Evolutionary conservation across 1,140 invertebrate genomes (phyloP).

Genomic region (Eumeta japonica): DNA sequence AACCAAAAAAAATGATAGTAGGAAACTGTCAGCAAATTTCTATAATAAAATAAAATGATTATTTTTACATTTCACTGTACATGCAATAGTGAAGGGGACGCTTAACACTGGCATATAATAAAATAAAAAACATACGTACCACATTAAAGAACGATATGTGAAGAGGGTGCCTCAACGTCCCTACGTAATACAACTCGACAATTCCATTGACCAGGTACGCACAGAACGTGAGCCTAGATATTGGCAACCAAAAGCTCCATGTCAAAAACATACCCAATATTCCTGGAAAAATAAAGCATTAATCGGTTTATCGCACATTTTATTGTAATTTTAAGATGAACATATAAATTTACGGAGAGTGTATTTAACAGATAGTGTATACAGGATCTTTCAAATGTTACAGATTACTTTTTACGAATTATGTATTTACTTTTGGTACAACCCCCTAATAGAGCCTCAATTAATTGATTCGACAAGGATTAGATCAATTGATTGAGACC

Average conservation of each 20-base stretch:
- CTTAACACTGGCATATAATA: too few relatives aligned
- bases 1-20: conserved; percentile 11
- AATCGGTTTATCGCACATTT: background rate
- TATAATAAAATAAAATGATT: too few relatives aligned
- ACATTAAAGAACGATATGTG: conserved; percentile 44
- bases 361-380: background rate
- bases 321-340: conserved; percentile 1
- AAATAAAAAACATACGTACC: conserved; percentile 34
- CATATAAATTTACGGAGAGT: background rate
- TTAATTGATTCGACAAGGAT: too few relatives aligned
- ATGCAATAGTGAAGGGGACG: too few relatives aligned
- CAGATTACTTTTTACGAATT: too few relatives aligned
- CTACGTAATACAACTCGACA: conserved; percentile 62
- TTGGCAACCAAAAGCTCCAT: conserved; percentile 64
- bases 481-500: too few relatives aligned
- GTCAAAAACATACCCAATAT: conserved; percentile 62
- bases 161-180: conserved; percentile 58
- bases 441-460: too few relatives aligned
- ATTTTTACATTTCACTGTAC: too few relatives aligned
- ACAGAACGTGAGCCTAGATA: conserved; percentile 69
- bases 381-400: background rate
- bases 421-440: too few relatives aligned
- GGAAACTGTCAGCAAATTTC: too few relatives aligned
- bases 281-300: conserved; percentile 35
- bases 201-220: conserved; percentile 71